Percentiles rank a stretch among this genome's conserved stretches.
phyloP scores from a whole-genome alignment of 2,113 vertebrate species.

The Erythrocercus mccallii region DNA sequence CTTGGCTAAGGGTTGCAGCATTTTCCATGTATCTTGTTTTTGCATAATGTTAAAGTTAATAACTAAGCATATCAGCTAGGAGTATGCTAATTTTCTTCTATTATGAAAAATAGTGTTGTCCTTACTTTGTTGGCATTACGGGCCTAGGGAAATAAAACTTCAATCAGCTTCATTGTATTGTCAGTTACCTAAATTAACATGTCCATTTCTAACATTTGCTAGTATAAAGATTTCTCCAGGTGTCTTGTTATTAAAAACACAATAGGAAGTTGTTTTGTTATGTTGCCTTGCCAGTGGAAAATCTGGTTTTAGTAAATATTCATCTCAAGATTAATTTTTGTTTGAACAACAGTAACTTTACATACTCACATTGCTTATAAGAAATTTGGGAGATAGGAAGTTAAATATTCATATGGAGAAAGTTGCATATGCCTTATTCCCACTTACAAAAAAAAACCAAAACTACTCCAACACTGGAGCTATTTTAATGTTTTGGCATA shows the following conservation, averaged over 20 bases:
- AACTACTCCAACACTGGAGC: neutral
- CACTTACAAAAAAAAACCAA: constrained; percentile 7
- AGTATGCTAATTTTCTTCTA: neutral
- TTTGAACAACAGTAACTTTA: neutral
- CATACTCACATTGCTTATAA: neutral
- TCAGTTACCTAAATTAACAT: neutral
- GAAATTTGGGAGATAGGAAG: neutral
- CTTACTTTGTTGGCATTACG: neutral
- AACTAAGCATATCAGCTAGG: neutral
- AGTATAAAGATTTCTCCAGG: neutral
- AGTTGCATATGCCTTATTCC: constrained; percentile 12
- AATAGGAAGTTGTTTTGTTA: neutral
- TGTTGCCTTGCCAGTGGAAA: neutral
- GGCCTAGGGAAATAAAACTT: neutral
- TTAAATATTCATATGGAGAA: neutral
- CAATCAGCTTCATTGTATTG: neutral
- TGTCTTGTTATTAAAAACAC: neutral
- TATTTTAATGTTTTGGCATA: constrained; percentile 44
- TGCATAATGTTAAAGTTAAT: neutral
- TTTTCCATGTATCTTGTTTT: neutral
- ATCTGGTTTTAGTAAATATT: neutral
- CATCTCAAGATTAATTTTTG: neutral
- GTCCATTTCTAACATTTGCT: neutral
- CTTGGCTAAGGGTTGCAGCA: neutral
- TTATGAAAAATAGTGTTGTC: neutral